Percentiles rank a stretch among this genome's conserved stretches.
Conservation (phyloP, 2,113 vertebrate species). For the Poeciliopsis prolifica region DNA sequence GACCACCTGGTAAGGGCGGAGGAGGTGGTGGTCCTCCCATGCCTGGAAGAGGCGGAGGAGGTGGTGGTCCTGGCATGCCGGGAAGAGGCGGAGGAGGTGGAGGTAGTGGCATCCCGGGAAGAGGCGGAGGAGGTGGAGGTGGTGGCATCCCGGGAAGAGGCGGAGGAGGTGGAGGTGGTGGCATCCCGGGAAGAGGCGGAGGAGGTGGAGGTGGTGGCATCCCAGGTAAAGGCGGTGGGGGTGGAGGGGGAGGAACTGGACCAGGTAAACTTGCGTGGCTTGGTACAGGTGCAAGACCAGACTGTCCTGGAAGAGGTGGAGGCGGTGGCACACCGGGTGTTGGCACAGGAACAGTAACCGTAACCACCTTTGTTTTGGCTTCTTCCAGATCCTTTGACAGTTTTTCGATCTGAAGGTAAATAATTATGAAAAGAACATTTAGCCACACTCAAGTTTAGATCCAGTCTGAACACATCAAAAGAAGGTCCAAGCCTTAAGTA, state of each 20-base stretch:
- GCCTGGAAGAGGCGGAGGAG: conserved; percentile 67
- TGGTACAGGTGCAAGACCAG: conserved; percentile 44
- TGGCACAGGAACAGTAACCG: conserved; percentile 69
- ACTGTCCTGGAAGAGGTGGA: conserved; percentile 58
- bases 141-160: conserved; percentile 48
- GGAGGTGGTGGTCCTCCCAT: conserved; percentile 54
- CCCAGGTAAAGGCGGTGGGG: conserved; percentile 61
- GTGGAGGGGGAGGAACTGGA: conserved; percentile 29
- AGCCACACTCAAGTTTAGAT: no score
- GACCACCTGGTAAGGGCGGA: conserved; percentile 45
- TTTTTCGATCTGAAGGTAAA: conserved; percentile 76
- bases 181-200: conserved; percentile 45
- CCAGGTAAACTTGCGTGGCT: conserved; percentile 18
- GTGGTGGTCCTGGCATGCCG: conserved; percentile 57
- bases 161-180: conserved; percentile 56
- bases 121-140: not conserved
- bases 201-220: conserved; percentile 22
- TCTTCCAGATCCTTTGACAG: conserved; percentile 86
- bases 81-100: conserved; percentile 66
- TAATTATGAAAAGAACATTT: not conserved
- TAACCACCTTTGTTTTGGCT: conserved; percentile 79
- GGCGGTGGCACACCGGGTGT: conserved; percentile 55
- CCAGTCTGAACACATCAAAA: no score
- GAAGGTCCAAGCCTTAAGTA: no score
- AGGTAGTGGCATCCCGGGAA: conserved; percentile 50